Conservation (phyloP, 1,140 invertebrate species). For the Trichomalopsis sarcophagae region DNA sequence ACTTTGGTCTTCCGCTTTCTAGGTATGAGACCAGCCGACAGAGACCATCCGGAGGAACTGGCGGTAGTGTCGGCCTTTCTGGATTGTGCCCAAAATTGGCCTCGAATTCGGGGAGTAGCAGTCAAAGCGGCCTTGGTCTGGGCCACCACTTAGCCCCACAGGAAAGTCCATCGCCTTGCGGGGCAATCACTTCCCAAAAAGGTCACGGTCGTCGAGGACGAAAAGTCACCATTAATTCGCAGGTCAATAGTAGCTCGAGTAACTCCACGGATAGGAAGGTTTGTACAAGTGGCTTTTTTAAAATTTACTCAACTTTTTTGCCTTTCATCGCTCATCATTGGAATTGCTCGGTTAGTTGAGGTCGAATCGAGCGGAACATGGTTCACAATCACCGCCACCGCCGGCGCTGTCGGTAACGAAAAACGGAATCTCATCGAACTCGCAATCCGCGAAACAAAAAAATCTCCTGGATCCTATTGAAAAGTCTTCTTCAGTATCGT, state of each 20-base stretch:
- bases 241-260: constrained; percentile 61
- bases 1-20: constrained; percentile 53
- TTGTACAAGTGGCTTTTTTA: constrained; percentile 36
- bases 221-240: constrained; percentile 68
- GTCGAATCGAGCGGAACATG: constrained; percentile 62
- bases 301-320: constrained; percentile 15
- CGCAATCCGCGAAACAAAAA: constrained; percentile 64
- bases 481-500: constrained; percentile 61
- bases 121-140: constrained; percentile 67
- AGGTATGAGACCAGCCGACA: constrained; percentile 75
- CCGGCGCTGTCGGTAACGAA: constrained; percentile 62
- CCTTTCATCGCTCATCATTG: not conserved
- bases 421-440: constrained; percentile 66
- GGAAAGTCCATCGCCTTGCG: constrained; percentile 65
- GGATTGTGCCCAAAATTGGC: constrained; percentile 72
- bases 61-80: constrained; percentile 66
- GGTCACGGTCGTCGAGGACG: constrained; percentile 68
- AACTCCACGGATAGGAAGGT: constrained; percentile 68
- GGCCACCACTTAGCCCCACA: constrained; percentile 73
- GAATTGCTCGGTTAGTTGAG: constrained; percentile 21
- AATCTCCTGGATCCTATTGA: constrained; percentile 44
- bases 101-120: constrained; percentile 65
- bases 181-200: constrained; percentile 66
- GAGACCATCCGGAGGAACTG: constrained; percentile 69
- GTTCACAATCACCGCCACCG: constrained; percentile 57